Percentiles rank a stretch among this genome's conserved stretches.
Evolutionary conservation across 2,797 vertebrate species (phyloP).

Genomic region (Myotis findleyi): DNA sequence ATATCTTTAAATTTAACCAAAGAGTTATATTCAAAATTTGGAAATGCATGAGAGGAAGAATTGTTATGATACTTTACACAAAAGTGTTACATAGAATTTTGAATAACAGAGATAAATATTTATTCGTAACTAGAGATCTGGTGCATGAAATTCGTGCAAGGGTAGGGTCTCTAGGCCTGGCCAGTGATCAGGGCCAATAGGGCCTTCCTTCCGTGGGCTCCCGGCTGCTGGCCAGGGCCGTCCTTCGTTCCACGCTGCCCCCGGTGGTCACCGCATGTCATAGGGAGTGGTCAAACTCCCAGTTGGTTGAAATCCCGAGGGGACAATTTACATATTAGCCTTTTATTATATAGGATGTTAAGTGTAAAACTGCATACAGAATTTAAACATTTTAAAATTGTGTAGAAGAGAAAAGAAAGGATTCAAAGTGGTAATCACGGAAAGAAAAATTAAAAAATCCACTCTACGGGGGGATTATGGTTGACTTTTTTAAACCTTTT

Average conservation of each 20-base stretch:
- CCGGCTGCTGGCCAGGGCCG: too few species aligned
- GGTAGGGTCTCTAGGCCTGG: too few species aligned
- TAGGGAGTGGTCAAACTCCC: too few species aligned
- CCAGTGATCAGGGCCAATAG: too few species aligned
- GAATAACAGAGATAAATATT: background rate
- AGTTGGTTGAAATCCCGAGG: too few species aligned
- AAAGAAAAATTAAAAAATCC: constrained; percentile 11
- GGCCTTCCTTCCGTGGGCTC: too few species aligned
- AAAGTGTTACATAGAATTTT: background rate
- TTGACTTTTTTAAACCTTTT: constrained; percentile 10
- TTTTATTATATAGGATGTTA: background rate
- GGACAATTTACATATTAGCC: too few species aligned
- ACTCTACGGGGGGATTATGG: background rate
- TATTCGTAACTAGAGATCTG: background rate
- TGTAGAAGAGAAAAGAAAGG: constrained; percentile 1
- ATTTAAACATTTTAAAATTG: constrained; percentile 41
- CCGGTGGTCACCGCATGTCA: too few species aligned
- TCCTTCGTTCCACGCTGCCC: too few species aligned
- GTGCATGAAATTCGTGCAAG: too few species aligned
- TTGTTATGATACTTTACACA: background rate
- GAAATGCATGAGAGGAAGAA: background rate
- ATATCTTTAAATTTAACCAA: background rate
- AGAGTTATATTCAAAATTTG: background rate
- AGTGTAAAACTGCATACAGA: background rate
- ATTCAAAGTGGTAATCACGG: background rate